Base-by-base conservation (phyloP, 2,888 invertebrate species). In the Drosophila paranaensis region DNA sequence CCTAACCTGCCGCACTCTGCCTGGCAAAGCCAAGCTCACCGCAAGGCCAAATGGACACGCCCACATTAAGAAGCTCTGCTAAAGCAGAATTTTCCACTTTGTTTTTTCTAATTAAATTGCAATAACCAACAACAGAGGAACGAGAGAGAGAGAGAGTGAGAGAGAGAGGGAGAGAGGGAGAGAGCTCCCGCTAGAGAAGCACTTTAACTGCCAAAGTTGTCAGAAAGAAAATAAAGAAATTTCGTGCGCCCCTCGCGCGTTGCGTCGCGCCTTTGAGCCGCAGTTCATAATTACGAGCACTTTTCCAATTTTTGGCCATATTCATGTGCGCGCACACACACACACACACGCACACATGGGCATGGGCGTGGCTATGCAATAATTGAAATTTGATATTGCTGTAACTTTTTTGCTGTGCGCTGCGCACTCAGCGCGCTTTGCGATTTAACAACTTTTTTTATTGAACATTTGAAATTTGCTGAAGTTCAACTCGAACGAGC, bases 61-160 rank as follows among this genome's bases (percentile, higher is more conserved):
- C 58, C 61, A 57, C 45, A 66, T 58, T 65, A 57, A 57, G 66
- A 45, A 62, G 62, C 62, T 35, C 33, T 35, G 51, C 57, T 16
- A 51, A 71, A 74, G 69, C 66, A 69, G 70, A 85, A 80, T 69
- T 62, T 68, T 82, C 63, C 73, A 86, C 81, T 83, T 83, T 82
- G 75, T 81, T 80, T 80, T 50, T 82, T 73, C 80, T 87, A 86
- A 86, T 86, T 88, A 86, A 88, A 86, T 86, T 83, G 89, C 87
- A 88, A 72, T 82, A 75, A 71, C 61, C 69, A 79, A 50, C 50
- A 57, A 40, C 54, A 68, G 25, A 25, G 60, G 16, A 0, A 16
- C 35, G 33, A 11, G 2, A 20, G 35, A 6, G 33, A 3, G 33
- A 13, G 13, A 14, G 35, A 4, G 35, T 0, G 4, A 13, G 35